Conservation (phyloP, 1,140 invertebrate species). For the Thalassaphorura encarpata region DNA sequence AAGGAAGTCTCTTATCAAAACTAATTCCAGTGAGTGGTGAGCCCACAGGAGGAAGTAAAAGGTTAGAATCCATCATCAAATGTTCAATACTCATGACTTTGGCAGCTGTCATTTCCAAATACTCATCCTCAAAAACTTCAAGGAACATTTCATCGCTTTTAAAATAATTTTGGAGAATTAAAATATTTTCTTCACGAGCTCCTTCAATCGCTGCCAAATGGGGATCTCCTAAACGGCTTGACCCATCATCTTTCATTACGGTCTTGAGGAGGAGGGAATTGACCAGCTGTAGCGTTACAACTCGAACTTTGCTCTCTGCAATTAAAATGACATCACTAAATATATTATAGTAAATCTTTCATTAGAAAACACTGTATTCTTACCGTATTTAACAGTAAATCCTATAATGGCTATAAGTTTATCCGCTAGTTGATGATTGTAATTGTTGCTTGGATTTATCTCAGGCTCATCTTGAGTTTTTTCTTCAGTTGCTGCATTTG, state of each 20-base stretch:
- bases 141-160: constrained; percentile 98
- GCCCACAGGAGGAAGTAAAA: constrained; percentile 89
- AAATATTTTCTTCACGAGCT: constrained; percentile 73
- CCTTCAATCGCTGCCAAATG: constrained; percentile 62
- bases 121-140: constrained; percentile 98
- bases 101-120: constrained; percentile 71
- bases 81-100: constrained; percentile 81
- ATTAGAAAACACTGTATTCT: background rate
- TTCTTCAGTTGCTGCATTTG: constrained; percentile 26
- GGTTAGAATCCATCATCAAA: constrained; percentile 91
- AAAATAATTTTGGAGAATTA: constrained; percentile 81
- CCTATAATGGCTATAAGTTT: constrained; percentile 71
- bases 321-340: constrained; percentile 35
- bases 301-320: constrained; percentile 62
- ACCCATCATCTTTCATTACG: constrained; percentile 39
- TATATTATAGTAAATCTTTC: background rate
- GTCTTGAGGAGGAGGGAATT: constrained; percentile 61
- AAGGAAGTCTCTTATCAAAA: constrained; percentile 87
- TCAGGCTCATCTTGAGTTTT: too few relatives aligned
- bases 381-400: constrained; percentile 43
- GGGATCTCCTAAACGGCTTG: constrained; percentile 48
- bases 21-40: constrained; percentile 93
- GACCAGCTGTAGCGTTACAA: constrained; percentile 83
- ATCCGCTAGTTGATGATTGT: constrained; percentile 66
- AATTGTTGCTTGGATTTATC: too few relatives aligned